phyloP scores from a whole-genome alignment of 2,113 vertebrate genomes.

The Chascanopsetta lugubris region DNA sequence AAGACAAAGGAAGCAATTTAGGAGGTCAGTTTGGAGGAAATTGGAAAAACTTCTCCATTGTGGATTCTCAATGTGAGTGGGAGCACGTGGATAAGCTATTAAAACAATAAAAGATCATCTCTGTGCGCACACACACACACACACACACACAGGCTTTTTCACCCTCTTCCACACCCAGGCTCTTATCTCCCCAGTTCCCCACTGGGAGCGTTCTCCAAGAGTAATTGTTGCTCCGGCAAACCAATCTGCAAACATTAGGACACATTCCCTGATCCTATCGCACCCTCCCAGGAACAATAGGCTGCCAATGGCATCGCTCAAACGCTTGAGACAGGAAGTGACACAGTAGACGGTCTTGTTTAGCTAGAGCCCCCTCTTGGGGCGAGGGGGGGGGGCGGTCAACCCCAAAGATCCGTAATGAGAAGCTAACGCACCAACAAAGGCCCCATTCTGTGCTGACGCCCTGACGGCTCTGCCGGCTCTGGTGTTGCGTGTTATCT shows the following conservation, averaged over 20 bases:
- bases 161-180: slow-evolving; percentile 64
- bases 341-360: slow-evolving; percentile 73
- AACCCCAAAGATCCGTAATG: slow-evolving; percentile 73
- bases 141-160: slow-evolving; percentile 36
- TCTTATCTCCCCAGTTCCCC: slow-evolving; percentile 68
- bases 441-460: slow-evolving; percentile 60
- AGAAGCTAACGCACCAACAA: slow-evolving; percentile 66
- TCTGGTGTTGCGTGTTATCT: slow-evolving; percentile 61
- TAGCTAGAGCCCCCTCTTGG: slow-evolving; percentile 53
- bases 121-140: slow-evolving; percentile 20
- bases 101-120: slow-evolving; percentile 75
- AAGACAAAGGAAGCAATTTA: slow-evolving; percentile 75
- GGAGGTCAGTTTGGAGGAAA: slow-evolving; percentile 59
- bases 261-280: slow-evolving; percentile 76
- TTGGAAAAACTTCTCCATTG: slow-evolving; percentile 69
- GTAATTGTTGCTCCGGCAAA: slow-evolving; percentile 75
- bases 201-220: slow-evolving; percentile 65
- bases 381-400: slow-evolving; percentile 67
- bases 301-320: slow-evolving; percentile 67
- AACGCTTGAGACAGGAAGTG: slow-evolving; percentile 74
- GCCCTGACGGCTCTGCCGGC: slow-evolving; percentile 23
- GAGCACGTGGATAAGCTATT: slow-evolving; percentile 53
- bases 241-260: slow-evolving; percentile 80
- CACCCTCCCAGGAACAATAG: slow-evolving; percentile 72
- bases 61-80: slow-evolving; percentile 54